A percentile compares a stretch with the other conserved stretches of the same genome.
Conservation (phyloP, 2,888 invertebrate species). For the Prenolepis imparis region DNA sequence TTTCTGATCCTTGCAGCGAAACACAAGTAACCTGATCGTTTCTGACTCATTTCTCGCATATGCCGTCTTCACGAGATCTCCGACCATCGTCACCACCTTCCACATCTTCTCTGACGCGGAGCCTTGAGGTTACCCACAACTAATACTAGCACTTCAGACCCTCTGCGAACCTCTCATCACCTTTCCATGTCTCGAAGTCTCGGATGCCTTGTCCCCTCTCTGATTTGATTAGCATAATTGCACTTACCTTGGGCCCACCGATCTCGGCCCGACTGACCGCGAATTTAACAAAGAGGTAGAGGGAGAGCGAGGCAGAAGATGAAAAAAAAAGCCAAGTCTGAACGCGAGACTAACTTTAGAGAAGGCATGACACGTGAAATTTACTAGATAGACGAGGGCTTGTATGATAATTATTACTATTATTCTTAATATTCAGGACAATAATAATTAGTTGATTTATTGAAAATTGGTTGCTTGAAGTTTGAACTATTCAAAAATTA, state of each 20-base stretch:
- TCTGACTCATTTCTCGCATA: conserved; percentile 26
- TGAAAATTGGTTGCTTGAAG: neutral
- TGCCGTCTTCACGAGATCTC: conserved; percentile 33
- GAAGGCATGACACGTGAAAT: neutral
- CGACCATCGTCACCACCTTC: conserved; percentile 39
- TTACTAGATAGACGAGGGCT: neutral
- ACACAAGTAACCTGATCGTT: conserved; percentile 64
- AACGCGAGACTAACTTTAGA: neutral
- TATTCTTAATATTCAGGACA: neutral
- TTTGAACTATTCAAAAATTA: neutral
- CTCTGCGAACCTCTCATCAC: conserved; percentile 81
- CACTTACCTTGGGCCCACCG: conserved; percentile 76
- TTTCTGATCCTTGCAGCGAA: conserved; percentile 21
- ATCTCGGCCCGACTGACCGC: conserved; percentile 64
- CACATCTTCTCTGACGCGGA: conserved; percentile 65
- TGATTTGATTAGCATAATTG: conserved; percentile 85
- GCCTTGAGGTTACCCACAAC: conserved; percentile 82
- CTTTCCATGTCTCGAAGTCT: conserved; percentile 79
- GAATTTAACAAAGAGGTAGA: conserved; percentile 72
- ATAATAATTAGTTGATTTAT: neutral
- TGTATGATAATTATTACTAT: neutral
- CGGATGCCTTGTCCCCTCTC: conserved; percentile 80
- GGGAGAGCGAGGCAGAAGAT: neutral
- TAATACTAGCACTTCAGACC: conserved; percentile 82
- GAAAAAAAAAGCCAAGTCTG: conserved; percentile 4